Evolutionary conservation across 2,888 invertebrate genomes (phyloP), one percentile per base, ranked within the genome.

Genomic region (Pachycephus smyrnensis): DNA sequence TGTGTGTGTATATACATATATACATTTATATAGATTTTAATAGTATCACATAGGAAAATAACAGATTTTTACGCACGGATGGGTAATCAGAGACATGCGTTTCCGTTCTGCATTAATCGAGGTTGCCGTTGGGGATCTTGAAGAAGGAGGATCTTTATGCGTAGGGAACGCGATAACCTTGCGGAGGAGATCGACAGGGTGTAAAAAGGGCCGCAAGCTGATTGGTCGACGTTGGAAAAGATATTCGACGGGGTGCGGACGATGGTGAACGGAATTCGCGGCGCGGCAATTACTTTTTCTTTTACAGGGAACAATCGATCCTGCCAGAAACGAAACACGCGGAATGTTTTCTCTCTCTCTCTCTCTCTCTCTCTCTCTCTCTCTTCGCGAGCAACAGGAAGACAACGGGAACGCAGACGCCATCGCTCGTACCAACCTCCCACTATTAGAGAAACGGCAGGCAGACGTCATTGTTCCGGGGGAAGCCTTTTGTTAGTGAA

Each of bases 401-500:
- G 75, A 75, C 40, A 32, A 32, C 75, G 55, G 75, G 73, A 76
- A 78, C 80, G 76, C 79, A 73, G 83, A 75, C 79, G 71, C 71
- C 32, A 23, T 55, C 55, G 55, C 55, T 55, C 55, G 23, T 23
- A 55, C 55, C 55, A 55, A 55, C 55, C 55, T 55, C 23, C 23
- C 55, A 55, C 55, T 55, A 55, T 23, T 55, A 55, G 71, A 71
- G 71, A 31, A 32, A 71, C 12, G 75, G 76, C 73, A 80, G 76
- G 82, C 80, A 80, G 81, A 81, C 82, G 81, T 84, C 83, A 87
- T 88, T 89, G 88, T 88, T 85, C 80, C 78, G 9, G 77, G 76
- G 73, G 80, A 79, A 79, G 79, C 77, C 85, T 84, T 87, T 89
- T 88, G 87, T 88, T 86, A 84, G 83, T 83, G 84, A 88, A 86